These are phyloP conservation scores for Lepus townsendii DNA, from an alignment of 2,797 vertebrate genomes.

Conservation along the genomic window DNA sequence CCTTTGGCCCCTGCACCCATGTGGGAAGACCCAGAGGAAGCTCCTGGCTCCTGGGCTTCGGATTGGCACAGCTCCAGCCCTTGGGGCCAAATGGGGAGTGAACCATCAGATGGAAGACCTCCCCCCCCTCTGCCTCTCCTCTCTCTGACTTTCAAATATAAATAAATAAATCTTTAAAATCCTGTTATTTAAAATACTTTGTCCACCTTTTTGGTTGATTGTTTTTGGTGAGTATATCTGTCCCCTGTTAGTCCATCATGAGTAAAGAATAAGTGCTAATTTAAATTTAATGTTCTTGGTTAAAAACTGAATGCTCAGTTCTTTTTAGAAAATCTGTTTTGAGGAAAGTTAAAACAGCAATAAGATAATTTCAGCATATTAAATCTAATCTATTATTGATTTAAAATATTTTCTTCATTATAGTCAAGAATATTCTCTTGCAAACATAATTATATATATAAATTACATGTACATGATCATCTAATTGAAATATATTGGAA, in stretches of 20 bases:
- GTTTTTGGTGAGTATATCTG: neutral
- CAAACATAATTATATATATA: conserved; percentile 17
- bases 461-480: conserved; percentile 9
- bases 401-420: conserved; percentile 43
- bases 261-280: neutral
- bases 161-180: too few relatives aligned
- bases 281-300: neutral
- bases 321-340: neutral
- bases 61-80: too few relatives aligned
- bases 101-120: too few relatives aligned
- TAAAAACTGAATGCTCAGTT: neutral
- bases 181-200: neutral
- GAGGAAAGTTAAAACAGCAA: conserved; percentile 22
- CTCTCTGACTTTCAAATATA: too few relatives aligned
- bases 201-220: neutral
- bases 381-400: neutral
- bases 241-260: neutral
- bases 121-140: too few relatives aligned
- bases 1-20: too few relatives aligned
- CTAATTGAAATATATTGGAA: conserved; percentile 56
- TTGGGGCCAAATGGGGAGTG: too few relatives aligned
- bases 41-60: too few relatives aligned
- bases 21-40: too few relatives aligned
- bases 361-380: conserved; percentile 1
- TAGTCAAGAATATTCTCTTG: conserved; percentile 42